phyloP scores from a whole-genome alignment of 2,113 vertebrate species.

The Tonatia bakeri region DNA sequence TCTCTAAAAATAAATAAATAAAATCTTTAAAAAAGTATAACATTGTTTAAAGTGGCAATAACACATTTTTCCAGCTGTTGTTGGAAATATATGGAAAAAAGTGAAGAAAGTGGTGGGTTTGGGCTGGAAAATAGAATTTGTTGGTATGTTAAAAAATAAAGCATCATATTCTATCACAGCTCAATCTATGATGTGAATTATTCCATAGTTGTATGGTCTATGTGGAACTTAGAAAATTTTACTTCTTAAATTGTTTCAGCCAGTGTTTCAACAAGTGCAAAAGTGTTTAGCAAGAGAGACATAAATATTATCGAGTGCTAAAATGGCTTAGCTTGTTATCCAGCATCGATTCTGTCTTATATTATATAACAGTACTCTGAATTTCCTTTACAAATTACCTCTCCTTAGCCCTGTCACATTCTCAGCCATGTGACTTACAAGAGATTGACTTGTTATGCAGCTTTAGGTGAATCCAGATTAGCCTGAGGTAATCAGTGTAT shows the following conservation, averaged over 20 bases:
- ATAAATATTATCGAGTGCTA: background rate
- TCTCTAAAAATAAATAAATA: no score
- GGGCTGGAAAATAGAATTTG: background rate
- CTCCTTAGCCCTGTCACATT: background rate
- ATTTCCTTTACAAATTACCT: background rate
- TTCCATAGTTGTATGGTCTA: background rate
- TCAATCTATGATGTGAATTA: background rate
- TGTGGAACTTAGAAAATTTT: background rate
- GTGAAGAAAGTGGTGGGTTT: background rate
- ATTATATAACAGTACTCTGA: background rate
- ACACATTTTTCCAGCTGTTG: background rate
- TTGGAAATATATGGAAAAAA: background rate
- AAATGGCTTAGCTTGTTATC: background rate
- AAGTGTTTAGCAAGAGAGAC: background rate
- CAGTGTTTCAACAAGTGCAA: background rate
- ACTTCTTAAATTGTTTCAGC: background rate
- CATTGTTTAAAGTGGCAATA: background rate
- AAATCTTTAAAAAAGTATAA: background rate
- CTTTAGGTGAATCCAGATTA: background rate
- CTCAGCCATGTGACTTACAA: background rate
- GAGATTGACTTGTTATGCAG: background rate
- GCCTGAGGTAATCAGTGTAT: background rate
- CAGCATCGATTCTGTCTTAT: background rate
- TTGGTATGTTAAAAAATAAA: background rate
- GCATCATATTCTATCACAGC: background rate